Conservation (phyloP, 2,797 vertebrate genomes). For the Florisuga fusca region DNA sequence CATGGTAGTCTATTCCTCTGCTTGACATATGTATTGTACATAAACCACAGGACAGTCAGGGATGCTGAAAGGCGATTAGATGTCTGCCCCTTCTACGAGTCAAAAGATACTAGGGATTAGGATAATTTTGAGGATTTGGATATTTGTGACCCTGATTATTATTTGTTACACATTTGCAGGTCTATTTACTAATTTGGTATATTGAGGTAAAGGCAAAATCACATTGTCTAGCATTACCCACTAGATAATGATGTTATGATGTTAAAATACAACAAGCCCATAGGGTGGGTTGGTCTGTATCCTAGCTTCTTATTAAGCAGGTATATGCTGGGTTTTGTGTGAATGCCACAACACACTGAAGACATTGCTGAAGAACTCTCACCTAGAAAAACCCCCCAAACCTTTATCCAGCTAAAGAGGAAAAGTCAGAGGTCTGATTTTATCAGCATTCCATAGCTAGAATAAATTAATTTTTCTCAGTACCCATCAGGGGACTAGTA, state of each 20-base stretch:
- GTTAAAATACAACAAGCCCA: background rate
- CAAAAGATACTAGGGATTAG: background rate
- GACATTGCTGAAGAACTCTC: constrained; percentile 21
- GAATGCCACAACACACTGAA: background rate
- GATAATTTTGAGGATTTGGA: background rate
- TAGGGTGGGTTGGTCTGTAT: background rate
- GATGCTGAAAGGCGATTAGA: background rate
- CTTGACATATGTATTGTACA: background rate
- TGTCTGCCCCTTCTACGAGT: background rate
- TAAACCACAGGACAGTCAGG: background rate
- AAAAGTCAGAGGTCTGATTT: constrained; percentile 51
- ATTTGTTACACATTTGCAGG: background rate
- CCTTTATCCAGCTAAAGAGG: constrained; percentile 4
- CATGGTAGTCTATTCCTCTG: background rate
- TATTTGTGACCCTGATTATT: background rate
- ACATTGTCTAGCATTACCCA: background rate
- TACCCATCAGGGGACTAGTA: constrained; percentile 29
- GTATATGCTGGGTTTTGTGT: background rate
- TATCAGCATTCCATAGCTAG: constrained; percentile 32
- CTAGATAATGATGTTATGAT: background rate
- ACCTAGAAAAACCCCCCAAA: background rate
- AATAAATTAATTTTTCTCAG: constrained; percentile 56
- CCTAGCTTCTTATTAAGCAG: background rate
- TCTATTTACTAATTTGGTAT: background rate
- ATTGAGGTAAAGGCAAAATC: background rate